These are phyloP conservation scores for Vidua chalybeata DNA, from an alignment of 2,113 vertebrate genomes.

Conservation along the genomic window DNA sequence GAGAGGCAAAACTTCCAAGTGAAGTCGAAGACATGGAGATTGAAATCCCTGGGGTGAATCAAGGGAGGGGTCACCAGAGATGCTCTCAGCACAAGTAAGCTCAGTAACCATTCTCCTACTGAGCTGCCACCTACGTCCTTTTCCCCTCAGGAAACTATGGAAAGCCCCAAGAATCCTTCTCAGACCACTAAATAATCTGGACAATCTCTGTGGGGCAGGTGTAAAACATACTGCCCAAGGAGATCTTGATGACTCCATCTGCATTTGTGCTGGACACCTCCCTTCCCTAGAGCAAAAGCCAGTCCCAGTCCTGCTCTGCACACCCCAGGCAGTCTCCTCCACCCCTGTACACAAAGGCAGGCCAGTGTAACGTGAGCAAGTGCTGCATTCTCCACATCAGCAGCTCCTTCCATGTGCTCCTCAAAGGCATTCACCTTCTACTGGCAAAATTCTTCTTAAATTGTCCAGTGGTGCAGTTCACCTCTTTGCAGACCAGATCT, in stretches of 20 bases:
- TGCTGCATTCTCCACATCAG: accelerated
- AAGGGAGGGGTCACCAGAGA: neutral
- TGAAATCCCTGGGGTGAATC: neutral
- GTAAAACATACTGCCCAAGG: neutral
- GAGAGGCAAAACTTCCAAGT: neutral
- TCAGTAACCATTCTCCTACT: neutral
- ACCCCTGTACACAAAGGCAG: neutral
- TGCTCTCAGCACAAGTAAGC: neutral
- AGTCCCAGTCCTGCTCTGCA: neutral
- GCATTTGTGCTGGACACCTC: neutral
- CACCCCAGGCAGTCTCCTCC: neutral
- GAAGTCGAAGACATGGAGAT: neutral
- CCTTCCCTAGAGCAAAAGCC: neutral
- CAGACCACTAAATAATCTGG: neutral
- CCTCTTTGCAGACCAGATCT: neutral
- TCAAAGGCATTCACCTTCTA: neutral
- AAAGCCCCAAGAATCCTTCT: neutral
- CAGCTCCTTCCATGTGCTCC: neutral
- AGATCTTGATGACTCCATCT: neutral
- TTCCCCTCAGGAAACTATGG: neutral
- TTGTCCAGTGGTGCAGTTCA: neutral
- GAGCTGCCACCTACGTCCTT: neutral
- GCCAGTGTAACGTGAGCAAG: accelerated
- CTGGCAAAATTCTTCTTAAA: neutral
- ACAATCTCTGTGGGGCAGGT: neutral